These are phyloP conservation scores for Erpobdella octoculata DNA, from an alignment of 2,888 invertebrate species.

Conservation along the genomic window DNA sequence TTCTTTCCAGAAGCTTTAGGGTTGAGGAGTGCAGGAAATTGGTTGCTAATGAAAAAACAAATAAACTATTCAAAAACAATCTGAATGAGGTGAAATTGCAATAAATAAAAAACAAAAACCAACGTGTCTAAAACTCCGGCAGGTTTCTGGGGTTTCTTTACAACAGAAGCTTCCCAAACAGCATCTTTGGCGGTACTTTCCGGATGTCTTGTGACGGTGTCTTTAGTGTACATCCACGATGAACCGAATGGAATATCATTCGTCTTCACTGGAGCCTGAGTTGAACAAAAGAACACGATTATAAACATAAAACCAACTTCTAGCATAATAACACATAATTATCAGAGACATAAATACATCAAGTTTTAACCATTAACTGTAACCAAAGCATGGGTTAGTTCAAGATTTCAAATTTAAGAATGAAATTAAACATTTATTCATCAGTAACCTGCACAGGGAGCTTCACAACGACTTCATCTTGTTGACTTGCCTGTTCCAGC, in stretches of 20 bases:
- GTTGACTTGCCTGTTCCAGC: conserved; percentile 18
- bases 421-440: too few species aligned
- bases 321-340: too few species aligned
- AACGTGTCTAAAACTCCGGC: not conserved
- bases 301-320: too few species aligned
- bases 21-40: not conserved
- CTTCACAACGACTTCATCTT: conserved; percentile 3
- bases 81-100: not conserved
- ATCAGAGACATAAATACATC: too few species aligned
- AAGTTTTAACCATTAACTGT: too few species aligned
- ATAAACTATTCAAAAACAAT: not conserved
- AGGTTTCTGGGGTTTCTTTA: not conserved
- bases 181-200: not conserved
- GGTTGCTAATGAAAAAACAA: not conserved
- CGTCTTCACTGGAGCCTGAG: too few species aligned
- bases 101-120: not conserved
- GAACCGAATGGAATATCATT: not conserved
- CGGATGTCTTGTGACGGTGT: not conserved
- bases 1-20: not conserved
- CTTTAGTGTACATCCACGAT: not conserved
- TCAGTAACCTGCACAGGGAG: not conserved
- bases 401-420: too few species aligned
- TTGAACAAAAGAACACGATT: too few species aligned
- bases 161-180: not conserved
- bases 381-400: too few species aligned